phyloP scores from a whole-genome alignment of 2,888 invertebrate genomes.

The Epinotia bilunana region DNA sequence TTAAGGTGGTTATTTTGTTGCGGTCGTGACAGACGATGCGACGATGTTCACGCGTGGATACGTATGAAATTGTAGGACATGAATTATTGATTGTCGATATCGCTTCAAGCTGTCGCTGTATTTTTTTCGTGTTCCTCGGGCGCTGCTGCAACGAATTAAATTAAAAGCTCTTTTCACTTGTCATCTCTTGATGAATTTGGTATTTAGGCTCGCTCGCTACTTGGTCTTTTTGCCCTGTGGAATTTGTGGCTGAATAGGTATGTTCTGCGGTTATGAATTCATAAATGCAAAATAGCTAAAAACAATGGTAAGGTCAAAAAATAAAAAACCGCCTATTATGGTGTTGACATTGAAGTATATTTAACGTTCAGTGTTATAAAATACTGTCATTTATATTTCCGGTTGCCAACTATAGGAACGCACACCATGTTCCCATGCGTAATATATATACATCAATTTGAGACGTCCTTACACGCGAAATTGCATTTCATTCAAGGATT shows the following conservation, averaged over 20 bases:
- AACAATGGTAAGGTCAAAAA: conserved; percentile 17
- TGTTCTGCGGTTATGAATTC: conserved; percentile 39
- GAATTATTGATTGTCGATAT: conserved; percentile 85
- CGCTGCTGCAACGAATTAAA: conserved; percentile 84
- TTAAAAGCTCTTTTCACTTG: conserved; percentile 85
- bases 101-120: conserved; percentile 83
- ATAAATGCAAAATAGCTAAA: conserved; percentile 23
- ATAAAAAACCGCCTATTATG: neutral
- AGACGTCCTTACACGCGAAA: conserved; percentile 14
- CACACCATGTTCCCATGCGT: neutral
- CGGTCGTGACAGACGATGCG: conserved; percentile 57
- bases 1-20: conserved; percentile 67
- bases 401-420: neutral
- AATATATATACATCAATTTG: neutral
- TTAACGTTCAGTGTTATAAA: neutral
- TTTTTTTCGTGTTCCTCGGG: conserved; percentile 80
- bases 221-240: conserved; percentile 58
- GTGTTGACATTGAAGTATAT: neutral
- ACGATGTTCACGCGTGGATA: conserved; percentile 61
- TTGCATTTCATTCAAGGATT: conserved; percentile 21
- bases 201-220: conserved; percentile 68
- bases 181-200: conserved; percentile 82
- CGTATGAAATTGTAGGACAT: conserved; percentile 84
- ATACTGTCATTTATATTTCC: neutral
- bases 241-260: conserved; percentile 36